Evolutionary conservation across 2,797 vertebrate species (phyloP).

Genomic region (Falco cherrug): DNA sequence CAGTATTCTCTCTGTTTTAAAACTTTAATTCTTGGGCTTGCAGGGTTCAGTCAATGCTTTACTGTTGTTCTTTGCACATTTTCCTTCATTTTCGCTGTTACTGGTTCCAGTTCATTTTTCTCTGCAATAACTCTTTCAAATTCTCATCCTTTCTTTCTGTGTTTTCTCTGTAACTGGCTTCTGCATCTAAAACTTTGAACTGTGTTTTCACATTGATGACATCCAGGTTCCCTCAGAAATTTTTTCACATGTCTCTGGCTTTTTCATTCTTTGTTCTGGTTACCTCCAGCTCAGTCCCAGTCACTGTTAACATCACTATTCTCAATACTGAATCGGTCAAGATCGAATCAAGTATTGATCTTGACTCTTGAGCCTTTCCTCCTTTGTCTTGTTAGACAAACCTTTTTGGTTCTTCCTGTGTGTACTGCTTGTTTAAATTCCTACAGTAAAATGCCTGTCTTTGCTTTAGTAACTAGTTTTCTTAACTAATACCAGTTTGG

Average conservation of each 20-base stretch:
- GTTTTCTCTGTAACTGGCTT: neutral
- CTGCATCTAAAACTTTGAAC: neutral
- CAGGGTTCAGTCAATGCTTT: neutral
- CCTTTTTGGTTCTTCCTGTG: neutral
- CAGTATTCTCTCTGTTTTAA: neutral
- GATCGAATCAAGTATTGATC: neutral
- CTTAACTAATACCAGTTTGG: neutral
- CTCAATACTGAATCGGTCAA: neutral
- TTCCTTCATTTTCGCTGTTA: neutral
- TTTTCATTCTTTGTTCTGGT: neutral
- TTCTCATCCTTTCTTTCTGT: neutral
- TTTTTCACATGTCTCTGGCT: neutral
- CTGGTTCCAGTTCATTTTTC: neutral
- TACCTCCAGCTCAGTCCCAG: neutral
- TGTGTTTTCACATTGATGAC: neutral
- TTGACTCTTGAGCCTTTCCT: neutral
- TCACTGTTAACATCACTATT: neutral
- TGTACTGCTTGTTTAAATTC: neutral
- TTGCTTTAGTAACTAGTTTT: neutral
- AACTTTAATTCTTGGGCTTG: neutral
- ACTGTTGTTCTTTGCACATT: neutral
- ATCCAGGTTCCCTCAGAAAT: neutral
- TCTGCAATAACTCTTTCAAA: neutral
- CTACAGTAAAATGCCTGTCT: neutral
- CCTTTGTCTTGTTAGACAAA: neutral